Base-by-base conservation (phyloP, 2,888 invertebrate genomes). In the Athripsodes cinereus region DNA sequence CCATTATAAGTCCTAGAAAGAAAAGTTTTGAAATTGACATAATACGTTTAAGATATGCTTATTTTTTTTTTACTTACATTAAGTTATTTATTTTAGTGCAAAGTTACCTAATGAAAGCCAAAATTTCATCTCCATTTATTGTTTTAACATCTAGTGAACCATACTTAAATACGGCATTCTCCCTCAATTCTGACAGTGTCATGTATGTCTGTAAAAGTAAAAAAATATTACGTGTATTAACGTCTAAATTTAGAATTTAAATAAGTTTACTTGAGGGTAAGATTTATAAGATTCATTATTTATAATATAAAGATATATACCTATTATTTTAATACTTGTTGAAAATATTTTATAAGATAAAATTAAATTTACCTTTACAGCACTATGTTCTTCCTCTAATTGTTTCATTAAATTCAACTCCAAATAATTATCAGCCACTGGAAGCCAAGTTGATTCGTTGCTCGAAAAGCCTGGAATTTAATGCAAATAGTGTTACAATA, bases 391-490 rank as follows among this genome's bases (percentile, higher is more conserved):
- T 0, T 78, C 72, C 0, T 71, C 68, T 11, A 78, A 73, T 66
- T 87, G 80, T 0, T 66, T 71, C 26, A 74, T 77, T 13, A 87
- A 78, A 67, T 89, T 89, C 16, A 80, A 64, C 0, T 68, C 69
- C 55, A 75, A 73, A 65, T 78, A 87, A 40, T 86, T 83, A 0
- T 78, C 72, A 44, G 84, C 78, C 1, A 88, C 73, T 0, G 88
- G 88, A 2, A 89, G 69, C 88, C 89, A 90, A 0, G 86, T 79
- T 0, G 68, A 68, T 0, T 71, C 72, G 0, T 69, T 74, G 1
- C 66, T 71, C 0, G 86, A 82, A 66, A 89, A 89, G 6, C 85
- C 86, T 78, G 54, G 1, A 65, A 66, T 60, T 49, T 20, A 19
- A 8, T 16, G 13, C 40, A 40, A 40, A 40, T 40, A 40, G 40